Evolutionary conservation across 2,113 vertebrate genomes (phyloP).

Genomic region (Syngnathus scovelli): DNA sequence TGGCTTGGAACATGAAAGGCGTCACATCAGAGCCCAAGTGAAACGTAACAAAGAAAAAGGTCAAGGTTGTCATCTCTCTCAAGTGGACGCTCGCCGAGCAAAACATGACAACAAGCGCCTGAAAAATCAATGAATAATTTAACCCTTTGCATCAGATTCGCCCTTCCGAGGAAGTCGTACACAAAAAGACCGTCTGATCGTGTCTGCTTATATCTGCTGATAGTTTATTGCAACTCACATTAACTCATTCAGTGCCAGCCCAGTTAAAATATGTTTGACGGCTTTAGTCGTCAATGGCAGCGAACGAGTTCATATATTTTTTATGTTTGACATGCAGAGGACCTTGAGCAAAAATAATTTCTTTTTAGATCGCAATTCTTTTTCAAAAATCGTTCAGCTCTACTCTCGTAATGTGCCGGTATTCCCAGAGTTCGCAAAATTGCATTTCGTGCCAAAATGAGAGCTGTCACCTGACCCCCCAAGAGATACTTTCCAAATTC

Average conservation of each 20-base stretch:
- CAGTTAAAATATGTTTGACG: no score
- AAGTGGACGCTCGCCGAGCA: slow-evolving; percentile 46
- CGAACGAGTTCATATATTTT: no score
- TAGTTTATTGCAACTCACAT: no score
- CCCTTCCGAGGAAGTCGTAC: slow-evolving; percentile 45
- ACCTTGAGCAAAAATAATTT: no score
- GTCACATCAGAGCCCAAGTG: slow-evolving; percentile 18
- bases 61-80: slow-evolving; percentile 41
- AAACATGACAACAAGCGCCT: slow-evolving; percentile 45
- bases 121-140: slow-evolving; percentile 68
- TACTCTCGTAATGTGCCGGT: slow-evolving; percentile 46
- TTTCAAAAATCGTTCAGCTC: no score
- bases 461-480: slow-evolving; percentile 69
- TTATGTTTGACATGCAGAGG: no score
- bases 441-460: slow-evolving; percentile 70
- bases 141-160: slow-evolving; percentile 58
- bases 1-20: slow-evolving; percentile 27
- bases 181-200: slow-evolving; percentile 19
- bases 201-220: slow-evolving; percentile 12
- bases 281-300: no score
- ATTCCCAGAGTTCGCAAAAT: slow-evolving; percentile 59
- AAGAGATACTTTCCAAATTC: neutral
- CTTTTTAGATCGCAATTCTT: no score
- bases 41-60: slow-evolving; percentile 52
- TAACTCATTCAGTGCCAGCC: no score